Percentiles rank a stretch among this genome's conserved stretches.
phyloP scores from a whole-genome alignment of 1,140 invertebrate species.

The Nasonia giraulti region DNA sequence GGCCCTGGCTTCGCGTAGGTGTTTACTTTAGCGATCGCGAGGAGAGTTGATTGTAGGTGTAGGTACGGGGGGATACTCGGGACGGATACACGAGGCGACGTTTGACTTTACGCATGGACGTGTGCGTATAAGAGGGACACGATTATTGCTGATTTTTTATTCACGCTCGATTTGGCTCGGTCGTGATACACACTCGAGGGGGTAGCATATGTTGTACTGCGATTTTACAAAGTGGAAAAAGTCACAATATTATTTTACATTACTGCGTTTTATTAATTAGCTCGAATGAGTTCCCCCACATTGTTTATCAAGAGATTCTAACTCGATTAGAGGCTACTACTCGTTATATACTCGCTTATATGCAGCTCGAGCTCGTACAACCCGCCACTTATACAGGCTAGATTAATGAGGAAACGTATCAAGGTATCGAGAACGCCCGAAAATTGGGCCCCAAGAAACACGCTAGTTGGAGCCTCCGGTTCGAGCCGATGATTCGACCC shows the following conservation, averaged over 20 bases:
- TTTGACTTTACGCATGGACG: background rate
- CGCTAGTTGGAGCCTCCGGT: too few species aligned
- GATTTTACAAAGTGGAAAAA: background rate
- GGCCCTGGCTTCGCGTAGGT: background rate
- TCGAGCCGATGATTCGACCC: too few species aligned
- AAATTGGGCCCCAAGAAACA: too few species aligned
- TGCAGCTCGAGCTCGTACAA: background rate
- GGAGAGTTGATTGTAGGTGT: background rate
- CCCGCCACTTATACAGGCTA: background rate
- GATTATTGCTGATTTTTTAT: background rate
- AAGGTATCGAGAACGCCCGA: too few species aligned
- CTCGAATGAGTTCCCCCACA: background rate
- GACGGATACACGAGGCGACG: background rate
- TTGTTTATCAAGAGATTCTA: slow-evolving; percentile 5
- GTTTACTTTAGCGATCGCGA: slow-evolving; percentile 5
- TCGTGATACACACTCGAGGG: background rate
- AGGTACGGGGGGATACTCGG: background rate
- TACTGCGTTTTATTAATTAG: background rate
- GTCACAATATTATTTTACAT: background rate
- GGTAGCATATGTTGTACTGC: too few species aligned
- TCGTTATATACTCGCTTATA: slow-evolving; percentile 2
- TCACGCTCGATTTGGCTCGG: background rate
- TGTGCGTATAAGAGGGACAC: background rate
- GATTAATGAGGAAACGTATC: too few species aligned
- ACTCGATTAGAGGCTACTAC: slow-evolving; percentile 8